phyloP scores from a whole-genome alignment of 2,888 invertebrate species.

The Himalopsyche tibetana region DNA sequence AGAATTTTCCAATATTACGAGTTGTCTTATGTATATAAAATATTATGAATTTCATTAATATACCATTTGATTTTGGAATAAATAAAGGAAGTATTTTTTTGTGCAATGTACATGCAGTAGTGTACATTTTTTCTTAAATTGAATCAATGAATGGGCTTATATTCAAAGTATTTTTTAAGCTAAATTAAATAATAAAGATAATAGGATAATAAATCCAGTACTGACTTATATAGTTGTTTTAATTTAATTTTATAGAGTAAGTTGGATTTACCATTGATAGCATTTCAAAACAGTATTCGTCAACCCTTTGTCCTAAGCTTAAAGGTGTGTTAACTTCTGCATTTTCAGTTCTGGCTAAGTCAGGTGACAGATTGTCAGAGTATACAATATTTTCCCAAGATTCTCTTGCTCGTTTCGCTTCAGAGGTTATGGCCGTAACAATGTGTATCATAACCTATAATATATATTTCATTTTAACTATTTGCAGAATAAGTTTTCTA shows the following conservation, averaged over 20 bases:
- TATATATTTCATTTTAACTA: background rate
- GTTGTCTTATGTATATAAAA: too few species aligned
- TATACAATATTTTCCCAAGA: conserved; percentile 90
- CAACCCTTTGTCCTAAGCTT: conserved; percentile 75
- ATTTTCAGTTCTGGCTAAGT: conserved; percentile 70
- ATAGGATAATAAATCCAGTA: background rate
- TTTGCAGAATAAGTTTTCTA: too few species aligned
- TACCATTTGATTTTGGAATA: too few species aligned
- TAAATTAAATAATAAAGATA: background rate
- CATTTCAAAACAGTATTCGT: conserved; percentile 99
- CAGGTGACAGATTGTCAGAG: conserved; percentile 68
- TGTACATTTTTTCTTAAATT: too few species aligned
- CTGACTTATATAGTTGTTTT: background rate
- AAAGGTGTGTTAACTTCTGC: conserved; percentile 68
- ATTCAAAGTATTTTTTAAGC: too few species aligned
- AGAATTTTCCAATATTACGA: too few species aligned
- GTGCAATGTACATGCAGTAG: too few species aligned
- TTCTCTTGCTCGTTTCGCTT: conserved; percentile 89
- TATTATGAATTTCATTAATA: too few species aligned
- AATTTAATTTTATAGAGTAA: too few species aligned
- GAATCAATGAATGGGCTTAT: too few species aligned
- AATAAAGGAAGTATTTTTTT: too few species aligned
- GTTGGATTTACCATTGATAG: conserved; percentile 84
- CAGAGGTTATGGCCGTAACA: conserved; percentile 92
- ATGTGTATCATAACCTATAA: conserved; percentile 89